phyloP scores from a whole-genome alignment of 2,113 vertebrate genomes.

The Hypanus sabinus region DNA sequence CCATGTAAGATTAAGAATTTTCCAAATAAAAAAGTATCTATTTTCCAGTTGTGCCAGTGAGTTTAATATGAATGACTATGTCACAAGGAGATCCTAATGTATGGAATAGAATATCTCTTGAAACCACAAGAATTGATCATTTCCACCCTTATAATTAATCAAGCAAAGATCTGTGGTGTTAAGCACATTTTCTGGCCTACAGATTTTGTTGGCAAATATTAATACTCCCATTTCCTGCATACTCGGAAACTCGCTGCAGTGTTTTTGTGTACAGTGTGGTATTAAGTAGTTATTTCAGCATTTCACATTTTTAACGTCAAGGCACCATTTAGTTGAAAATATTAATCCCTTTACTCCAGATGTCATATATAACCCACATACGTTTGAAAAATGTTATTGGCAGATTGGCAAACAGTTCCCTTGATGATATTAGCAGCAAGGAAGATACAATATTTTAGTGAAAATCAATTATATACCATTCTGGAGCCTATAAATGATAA shows the following conservation, averaged over 20 bases:
- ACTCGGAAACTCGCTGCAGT: not conserved
- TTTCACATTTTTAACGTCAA: not conserved
- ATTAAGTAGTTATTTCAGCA: not conserved
- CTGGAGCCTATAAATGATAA: slow-evolving; percentile 36
- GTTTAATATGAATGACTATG: not conserved
- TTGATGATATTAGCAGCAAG: not conserved
- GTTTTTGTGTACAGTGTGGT: not conserved
- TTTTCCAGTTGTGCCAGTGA: not conserved
- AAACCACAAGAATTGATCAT: not conserved
- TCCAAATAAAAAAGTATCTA: not conserved
- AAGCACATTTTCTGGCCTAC: not conserved
- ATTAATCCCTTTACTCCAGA: not conserved
- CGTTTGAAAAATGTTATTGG: not conserved
- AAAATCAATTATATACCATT: slow-evolving; percentile 29
- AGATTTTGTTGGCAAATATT: not conserved
- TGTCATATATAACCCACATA: not conserved
- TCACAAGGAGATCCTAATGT: not conserved
- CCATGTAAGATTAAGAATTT: not conserved
- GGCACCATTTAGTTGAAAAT: not conserved
- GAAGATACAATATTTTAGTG: not conserved
- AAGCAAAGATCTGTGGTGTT: not conserved
- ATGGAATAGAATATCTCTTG: not conserved
- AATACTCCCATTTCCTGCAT: not conserved
- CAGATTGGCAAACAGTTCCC: slow-evolving; percentile 10
- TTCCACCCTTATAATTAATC: not conserved